Percentiles rank a stretch among this genome's conserved stretches.
phyloP scores from a whole-genome alignment of 2,888 invertebrate species.

The Tipula lateralis region DNA sequence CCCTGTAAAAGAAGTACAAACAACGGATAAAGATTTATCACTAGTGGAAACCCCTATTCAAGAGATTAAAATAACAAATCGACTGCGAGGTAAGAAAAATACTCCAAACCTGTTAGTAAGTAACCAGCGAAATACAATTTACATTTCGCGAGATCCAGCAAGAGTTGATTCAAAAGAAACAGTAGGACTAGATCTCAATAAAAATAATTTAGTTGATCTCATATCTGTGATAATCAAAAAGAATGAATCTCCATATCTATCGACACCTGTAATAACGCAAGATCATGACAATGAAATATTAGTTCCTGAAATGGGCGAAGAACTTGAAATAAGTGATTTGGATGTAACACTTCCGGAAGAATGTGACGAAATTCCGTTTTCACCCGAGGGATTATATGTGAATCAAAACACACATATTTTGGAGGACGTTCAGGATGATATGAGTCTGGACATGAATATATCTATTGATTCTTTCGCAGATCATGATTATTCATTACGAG shows the following conservation, averaged over 20 bases:
- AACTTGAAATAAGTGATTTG: background rate
- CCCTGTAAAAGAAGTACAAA: background rate
- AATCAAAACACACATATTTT: background rate
- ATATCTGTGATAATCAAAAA: background rate
- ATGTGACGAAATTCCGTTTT: background rate
- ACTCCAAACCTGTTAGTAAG: background rate
- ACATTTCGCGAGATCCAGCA: background rate
- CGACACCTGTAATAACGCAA: background rate
- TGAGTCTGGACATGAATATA: background rate
- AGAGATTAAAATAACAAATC: background rate
- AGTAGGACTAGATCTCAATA: background rate
- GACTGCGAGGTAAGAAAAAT: background rate
- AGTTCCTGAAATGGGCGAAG: background rate
- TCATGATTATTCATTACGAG: background rate
- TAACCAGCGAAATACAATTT: background rate
- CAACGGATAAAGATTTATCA: background rate
- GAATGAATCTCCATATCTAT: background rate
- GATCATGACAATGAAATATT: background rate
- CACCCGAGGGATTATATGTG: background rate
- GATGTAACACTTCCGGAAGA: background rate
- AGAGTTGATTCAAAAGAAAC: background rate
- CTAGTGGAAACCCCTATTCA: background rate
- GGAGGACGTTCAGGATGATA: background rate
- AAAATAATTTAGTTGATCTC: background rate
- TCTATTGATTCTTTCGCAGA: background rate